A percentile compares a stretch with the other conserved stretches of the same genome.
Evolutionary conservation across 2,113 vertebrate species (phyloP).

Genomic region (Gambusia holbrooki): DNA sequence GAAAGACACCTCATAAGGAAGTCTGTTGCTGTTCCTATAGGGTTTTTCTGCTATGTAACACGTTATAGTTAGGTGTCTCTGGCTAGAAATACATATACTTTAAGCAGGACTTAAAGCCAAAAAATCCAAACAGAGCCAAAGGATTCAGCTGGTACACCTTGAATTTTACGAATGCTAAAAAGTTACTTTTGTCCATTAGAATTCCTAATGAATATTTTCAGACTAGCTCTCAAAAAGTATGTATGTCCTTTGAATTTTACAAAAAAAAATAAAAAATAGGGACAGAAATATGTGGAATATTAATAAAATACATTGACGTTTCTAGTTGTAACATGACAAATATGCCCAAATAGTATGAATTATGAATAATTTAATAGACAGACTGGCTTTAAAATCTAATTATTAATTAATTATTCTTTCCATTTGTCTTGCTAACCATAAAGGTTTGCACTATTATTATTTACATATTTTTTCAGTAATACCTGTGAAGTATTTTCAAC

Average conservation of each 20-base stretch:
- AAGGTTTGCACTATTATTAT: no score
- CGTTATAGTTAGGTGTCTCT: neutral
- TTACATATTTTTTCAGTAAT: neutral
- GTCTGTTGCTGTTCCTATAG: no score
- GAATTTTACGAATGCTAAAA: neutral
- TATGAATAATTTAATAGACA: neutral
- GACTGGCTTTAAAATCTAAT: neutral
- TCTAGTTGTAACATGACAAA: neutral
- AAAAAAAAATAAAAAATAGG: no score
- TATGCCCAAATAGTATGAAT: neutral
- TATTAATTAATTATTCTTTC: neutral
- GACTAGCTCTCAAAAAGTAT: neutral
- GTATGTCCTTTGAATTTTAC: neutral
- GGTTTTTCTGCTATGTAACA: neutral
- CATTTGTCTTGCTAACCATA: neutral
- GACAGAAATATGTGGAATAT: no score
- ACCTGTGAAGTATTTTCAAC: neutral
- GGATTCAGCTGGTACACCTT: no score
- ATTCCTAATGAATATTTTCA: neutral
- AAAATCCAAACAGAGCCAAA: neutral
- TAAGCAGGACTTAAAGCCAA: neutral
- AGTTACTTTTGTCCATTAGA: neutral
- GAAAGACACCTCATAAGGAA: neutral
- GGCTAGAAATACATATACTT: neutral
- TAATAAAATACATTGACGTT: neutral